These are phyloP conservation scores for Osmerus eperlanus DNA, from an alignment of 2,113 vertebrate genomes.

Conservation along the genomic window DNA sequence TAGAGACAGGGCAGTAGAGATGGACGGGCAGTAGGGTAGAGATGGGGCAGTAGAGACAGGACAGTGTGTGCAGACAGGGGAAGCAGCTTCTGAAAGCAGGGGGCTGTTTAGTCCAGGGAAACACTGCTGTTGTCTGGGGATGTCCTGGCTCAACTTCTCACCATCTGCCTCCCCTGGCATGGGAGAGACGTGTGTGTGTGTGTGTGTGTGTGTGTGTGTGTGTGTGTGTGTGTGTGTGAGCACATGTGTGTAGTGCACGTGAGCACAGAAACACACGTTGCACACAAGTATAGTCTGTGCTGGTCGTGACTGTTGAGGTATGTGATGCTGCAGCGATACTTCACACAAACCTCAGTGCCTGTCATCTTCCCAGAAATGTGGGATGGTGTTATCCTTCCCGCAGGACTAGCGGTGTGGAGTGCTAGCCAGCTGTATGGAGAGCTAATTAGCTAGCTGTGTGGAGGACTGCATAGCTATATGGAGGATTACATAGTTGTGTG, in stretches of 20 bases:
- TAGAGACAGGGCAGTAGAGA: too few species aligned
- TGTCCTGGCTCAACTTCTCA: conserved; percentile 65
- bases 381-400: too few species aligned
- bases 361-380: not conserved
- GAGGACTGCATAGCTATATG: too few species aligned
- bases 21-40: not conserved
- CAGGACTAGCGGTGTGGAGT: too few species aligned
- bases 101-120: conserved; percentile 46
- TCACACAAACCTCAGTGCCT: not conserved
- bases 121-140: conserved; percentile 62
- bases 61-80: not conserved
- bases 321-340: not conserved
- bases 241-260: not conserved
- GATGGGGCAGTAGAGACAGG: not conserved
- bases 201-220: not conserved
- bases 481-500: too few species aligned
- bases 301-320: conserved; percentile 30
- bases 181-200: conserved; percentile 24
- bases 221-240: not conserved
- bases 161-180: conserved; percentile 75
- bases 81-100: not conserved
- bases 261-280: not conserved
- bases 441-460: too few species aligned
- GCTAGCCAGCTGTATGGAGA: too few species aligned
- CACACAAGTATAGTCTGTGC: not conserved